Base-by-base conservation (phyloP, 1,140 invertebrate genomes). In the Tyrophagus putrescentiae region DNA sequence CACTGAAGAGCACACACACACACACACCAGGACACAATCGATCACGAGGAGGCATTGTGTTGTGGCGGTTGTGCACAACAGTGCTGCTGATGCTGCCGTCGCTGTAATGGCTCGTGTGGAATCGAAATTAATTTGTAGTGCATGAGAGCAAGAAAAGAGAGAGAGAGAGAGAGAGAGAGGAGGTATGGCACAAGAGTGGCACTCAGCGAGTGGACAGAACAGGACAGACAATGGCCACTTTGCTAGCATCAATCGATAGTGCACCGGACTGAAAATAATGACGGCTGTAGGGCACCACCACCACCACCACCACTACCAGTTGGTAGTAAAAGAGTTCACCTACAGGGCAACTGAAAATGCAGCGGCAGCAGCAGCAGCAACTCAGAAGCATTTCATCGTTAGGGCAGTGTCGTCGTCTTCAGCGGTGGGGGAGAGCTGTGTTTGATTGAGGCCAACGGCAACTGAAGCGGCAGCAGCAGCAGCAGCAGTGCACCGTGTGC, bases 371-470 rank as follows among this genome's bases (percentile, higher is more conserved):
- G n/a, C n/a, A n/a, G n/a, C n/a, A n/a, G 9, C 7, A 21, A 29
- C 21, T 25, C 45, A 48, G 45, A 48, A 48, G 45, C 45, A 48
- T 48, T 29, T 6, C 45, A 18, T 48, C 45, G 18, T 39, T 39
- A 48, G 36, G 21, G 36, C 36, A 39, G 21, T 13, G 21, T 21
- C 13, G 13, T 13, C 13, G 36, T 13, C 13, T 13, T 13, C 13
- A 39, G 21, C 13, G 21, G 21, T 21, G 21, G 21, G 36, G 21
- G 36, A 39, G 36, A 39, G 21, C 13, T 39, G 21, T 13, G 36
- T 48, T 48, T 48, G 45, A 48, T 48, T 48, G 45, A 48, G 45
- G 45, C 45, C 45, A 48, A n/a, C n/a, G n/a, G n/a, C n/a, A n/a
- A n/a, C 7, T 48, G 7, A 7, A 21, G 23, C 21, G 45, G 6